Percentiles rank a stretch among this genome's conserved stretches.
Conservation (phyloP, 2,113 vertebrate species). For the Muntiacus reevesi region DNA sequence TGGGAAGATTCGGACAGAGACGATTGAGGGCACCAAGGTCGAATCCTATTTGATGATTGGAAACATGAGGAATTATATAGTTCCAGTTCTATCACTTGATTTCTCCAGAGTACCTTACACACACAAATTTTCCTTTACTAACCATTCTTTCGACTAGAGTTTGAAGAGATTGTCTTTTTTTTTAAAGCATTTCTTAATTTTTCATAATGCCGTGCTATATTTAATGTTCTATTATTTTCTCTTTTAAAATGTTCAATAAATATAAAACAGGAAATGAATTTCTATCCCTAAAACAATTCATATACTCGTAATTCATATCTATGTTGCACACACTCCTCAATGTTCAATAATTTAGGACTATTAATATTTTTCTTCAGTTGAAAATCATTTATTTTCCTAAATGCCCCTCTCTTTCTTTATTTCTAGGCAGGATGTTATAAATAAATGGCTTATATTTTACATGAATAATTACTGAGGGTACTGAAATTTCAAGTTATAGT, state of each 20-base stretch:
- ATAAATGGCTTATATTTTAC: not conserved
- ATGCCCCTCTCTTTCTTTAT: not conserved
- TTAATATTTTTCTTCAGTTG: not conserved
- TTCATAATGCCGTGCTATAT: not conserved
- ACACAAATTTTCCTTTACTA: not conserved
- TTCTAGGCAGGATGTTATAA: not conserved
- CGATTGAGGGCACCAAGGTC: not conserved
- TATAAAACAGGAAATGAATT: not conserved
- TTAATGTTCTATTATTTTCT: not conserved
- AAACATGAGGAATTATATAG: not conserved
- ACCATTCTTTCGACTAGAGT: not conserved
- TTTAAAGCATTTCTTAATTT: not conserved
- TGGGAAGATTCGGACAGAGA: not conserved
- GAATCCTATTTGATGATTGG: not conserved
- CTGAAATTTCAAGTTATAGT: not conserved
- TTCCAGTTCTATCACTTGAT: not conserved
- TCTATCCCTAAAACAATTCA: not conserved
- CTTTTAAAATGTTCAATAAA: not conserved
- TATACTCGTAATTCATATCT: not conserved
- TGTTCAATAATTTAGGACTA: not conserved
- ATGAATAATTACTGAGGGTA: not conserved
- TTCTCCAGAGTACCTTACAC: not conserved
- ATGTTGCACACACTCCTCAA: not conserved
- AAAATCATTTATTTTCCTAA: constrained; percentile 10
- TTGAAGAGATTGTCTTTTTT: not conserved